Base-by-base conservation (phyloP, 2,113 vertebrate genomes). In the Plectropomus leopardus region DNA sequence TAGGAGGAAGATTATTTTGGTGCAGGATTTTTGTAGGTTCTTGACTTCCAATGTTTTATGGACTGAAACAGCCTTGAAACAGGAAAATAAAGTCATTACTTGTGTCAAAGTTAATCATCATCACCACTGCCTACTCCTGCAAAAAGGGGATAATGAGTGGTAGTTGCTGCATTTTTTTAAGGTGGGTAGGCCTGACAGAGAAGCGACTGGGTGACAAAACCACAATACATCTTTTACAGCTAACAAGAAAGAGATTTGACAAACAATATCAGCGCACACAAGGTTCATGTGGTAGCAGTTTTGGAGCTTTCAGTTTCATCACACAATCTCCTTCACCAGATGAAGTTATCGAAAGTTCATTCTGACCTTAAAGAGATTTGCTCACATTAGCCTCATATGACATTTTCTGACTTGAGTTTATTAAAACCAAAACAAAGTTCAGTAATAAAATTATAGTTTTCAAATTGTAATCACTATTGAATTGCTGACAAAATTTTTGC, bases 1-100 rank as follows among this genome's bases (percentile, higher is more conserved):
- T 28, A 80, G 57, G 26, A 32, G 78, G 9, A 26, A 7, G 30
- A 55, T 36, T 55, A 28, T 16, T 83, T 68, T 57, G 60, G 42
- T 63, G 1, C 36, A n/a, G 54, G 47, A 30, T 60, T 75, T 60
- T 50, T 45, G 26, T 47, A 55, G 47, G n/a, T 50, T 66, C 11
- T 24, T 47, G 24, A 61, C 59, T 55, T 83, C 44, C 51, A 63
- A 26, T 34, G 42, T 72, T 86, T 84, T 64, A 84, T 76, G 59
- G 73, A 72, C 57, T 71, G 47, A 70, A 77, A 64, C 71, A 10
- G 72, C 79, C 66, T 80, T 70, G 67, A 74, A 76, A 74, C 54
- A 34, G 64, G 64, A 80, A 83, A 80, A 67, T 68, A 64, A 26
- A 76, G 71, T 69, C 24, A 23, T 78, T 63, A 70, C 34, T 72